phyloP scores from a whole-genome alignment of 2,113 vertebrate genomes.

The Perca schrenkii region DNA sequence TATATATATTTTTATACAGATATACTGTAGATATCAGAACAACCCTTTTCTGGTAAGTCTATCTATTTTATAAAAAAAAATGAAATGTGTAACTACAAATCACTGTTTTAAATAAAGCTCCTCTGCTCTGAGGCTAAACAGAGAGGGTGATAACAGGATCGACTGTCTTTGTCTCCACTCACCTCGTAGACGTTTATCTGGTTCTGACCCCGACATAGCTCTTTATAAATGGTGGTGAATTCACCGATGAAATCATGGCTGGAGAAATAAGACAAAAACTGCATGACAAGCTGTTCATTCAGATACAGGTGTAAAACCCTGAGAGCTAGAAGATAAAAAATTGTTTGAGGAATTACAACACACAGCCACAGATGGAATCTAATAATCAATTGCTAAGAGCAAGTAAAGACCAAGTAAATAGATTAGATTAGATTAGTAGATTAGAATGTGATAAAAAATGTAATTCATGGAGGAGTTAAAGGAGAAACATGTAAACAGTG shows the following conservation, averaged over 20 bases:
- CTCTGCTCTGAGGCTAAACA: not conserved
- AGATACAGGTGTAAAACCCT: not conserved
- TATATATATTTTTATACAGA: too few species aligned
- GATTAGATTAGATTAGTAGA: too few species aligned
- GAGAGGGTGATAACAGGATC: not conserved
- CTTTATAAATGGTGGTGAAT: slow-evolving; percentile 94
- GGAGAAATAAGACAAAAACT: slow-evolving; percentile 46
- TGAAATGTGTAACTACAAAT: not conserved
- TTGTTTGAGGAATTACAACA: not conserved
- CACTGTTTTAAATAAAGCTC: slow-evolving; percentile 1
- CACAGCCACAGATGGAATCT: not conserved
- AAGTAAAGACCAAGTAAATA: not conserved
- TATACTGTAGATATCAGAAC: not conserved
- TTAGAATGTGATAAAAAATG: not conserved
- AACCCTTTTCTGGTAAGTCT: not conserved
- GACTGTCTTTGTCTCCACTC: slow-evolving; percentile 62
- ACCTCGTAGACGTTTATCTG: slow-evolving; percentile 93
- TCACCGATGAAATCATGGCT: slow-evolving; percentile 98
- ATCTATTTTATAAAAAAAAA: not conserved
- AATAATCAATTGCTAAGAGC: not conserved
- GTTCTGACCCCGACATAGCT: slow-evolving; percentile 91
- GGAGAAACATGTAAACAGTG: not conserved
- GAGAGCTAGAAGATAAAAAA: slow-evolving; percentile 5
- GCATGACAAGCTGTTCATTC: slow-evolving; percentile 4
- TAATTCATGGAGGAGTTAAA: not conserved